Evolutionary conservation across 2,888 invertebrate genomes (phyloP).

Genomic region (Platynereis dumerilii): DNA sequence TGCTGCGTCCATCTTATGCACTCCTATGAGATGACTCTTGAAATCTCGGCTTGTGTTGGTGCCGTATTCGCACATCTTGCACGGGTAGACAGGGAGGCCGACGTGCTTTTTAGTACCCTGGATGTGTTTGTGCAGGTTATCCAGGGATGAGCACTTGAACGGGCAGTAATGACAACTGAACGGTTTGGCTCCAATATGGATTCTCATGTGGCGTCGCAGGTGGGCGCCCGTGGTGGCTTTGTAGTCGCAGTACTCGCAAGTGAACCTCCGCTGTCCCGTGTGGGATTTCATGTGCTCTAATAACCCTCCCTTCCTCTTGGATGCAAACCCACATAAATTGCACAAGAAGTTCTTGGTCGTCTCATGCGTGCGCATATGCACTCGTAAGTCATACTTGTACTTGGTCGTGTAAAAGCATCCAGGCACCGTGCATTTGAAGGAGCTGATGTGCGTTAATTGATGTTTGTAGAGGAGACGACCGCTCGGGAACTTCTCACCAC

Average conservation of each 20-base stretch:
- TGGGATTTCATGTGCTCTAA: constrained; percentile 57
- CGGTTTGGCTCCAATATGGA: constrained; percentile 62
- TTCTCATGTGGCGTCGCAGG: constrained; percentile 59
- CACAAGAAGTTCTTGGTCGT: constrained; percentile 82
- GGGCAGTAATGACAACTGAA: constrained; percentile 69
- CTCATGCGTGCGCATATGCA: constrained; percentile 86
- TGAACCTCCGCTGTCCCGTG: constrained; percentile 56
- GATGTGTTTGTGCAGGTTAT: constrained; percentile 87
- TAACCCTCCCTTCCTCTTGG: constrained; percentile 54
- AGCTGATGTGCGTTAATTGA: background rate
- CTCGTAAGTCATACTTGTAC: constrained; percentile 67
- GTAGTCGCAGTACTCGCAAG: constrained; percentile 62
- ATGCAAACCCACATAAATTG: constrained; percentile 81
- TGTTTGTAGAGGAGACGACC: background rate
- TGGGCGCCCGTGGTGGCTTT: constrained; percentile 58
- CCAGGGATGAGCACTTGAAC: constrained; percentile 73
- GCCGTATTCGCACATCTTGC: constrained; percentile 70
- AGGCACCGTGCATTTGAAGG: constrained; percentile 74
- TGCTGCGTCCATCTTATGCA: constrained; percentile 63
- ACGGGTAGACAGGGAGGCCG: constrained; percentile 80
- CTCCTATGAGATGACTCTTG: constrained; percentile 70
- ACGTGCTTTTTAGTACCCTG: constrained; percentile 79
- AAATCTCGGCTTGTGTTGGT: constrained; percentile 75
- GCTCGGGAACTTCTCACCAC: constrained; percentile 71
- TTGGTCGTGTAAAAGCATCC: constrained; percentile 82